Conservation (phyloP, 2,888 invertebrate species). For the Aproaerema taeniolella region DNA sequence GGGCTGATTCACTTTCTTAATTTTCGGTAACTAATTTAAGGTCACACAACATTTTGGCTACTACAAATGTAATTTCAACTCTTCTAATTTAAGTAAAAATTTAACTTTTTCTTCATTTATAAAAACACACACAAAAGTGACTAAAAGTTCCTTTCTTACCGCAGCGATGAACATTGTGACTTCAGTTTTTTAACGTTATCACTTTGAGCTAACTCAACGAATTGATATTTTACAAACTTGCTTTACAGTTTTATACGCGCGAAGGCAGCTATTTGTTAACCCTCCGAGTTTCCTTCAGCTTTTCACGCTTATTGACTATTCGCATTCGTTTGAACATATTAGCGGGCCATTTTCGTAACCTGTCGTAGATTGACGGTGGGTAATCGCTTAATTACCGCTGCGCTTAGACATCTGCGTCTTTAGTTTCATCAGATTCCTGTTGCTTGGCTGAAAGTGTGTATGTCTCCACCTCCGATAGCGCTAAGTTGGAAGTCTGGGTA, state of each 20-base stretch:
- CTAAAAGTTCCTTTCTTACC: too few relatives aligned
- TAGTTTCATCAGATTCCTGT: constrained; percentile 46
- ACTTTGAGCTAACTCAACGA: constrained; percentile 30
- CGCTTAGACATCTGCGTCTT: constrained; percentile 30
- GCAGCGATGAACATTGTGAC: constrained; percentile 51
- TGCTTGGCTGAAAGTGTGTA: neutral
- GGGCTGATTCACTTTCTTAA: too few relatives aligned
- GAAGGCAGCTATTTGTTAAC: constrained; percentile 46
- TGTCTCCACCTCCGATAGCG: too few relatives aligned
- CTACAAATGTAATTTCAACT: too few relatives aligned
- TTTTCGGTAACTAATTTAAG: too few relatives aligned
- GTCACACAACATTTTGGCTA: too few relatives aligned
- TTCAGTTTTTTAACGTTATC: constrained; percentile 24
- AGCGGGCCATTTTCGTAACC: constrained; percentile 49
- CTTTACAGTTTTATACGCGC: constrained; percentile 48
- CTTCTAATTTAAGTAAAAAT: too few relatives aligned
- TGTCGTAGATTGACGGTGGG: constrained; percentile 33
- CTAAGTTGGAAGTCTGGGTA: too few relatives aligned
- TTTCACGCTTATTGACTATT: constrained; percentile 64
- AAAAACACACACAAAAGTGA: too few relatives aligned
- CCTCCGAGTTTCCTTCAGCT: constrained; percentile 44
- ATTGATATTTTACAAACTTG: constrained; percentile 21
- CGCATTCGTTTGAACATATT: constrained; percentile 27
- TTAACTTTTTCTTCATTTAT: too few relatives aligned
- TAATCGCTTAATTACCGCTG: constrained; percentile 38